A percentile compares a stretch with the other conserved stretches of the same genome.
Conservation (phyloP, 2,113 vertebrate genomes). For the Psilopogon haemacephalus region DNA sequence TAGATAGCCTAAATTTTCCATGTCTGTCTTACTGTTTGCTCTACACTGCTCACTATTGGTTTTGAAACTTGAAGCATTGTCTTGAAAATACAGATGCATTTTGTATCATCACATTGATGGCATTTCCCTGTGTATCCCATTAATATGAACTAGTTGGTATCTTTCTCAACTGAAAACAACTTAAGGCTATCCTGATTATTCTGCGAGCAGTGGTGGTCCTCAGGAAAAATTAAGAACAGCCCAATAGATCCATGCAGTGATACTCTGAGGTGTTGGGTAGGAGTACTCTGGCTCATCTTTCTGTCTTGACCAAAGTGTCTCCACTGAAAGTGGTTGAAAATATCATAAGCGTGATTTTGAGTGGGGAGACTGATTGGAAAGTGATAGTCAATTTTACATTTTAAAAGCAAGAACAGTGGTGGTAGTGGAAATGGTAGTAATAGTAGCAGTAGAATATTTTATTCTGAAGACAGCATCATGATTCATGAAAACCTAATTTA, state of each 20-base stretch:
- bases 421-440: background rate
- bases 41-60: background rate
- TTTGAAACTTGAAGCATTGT: background rate
- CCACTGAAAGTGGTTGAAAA: background rate
- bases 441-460: background rate
- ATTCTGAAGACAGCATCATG: background rate
- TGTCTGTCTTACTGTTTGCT: background rate
- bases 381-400: background rate
- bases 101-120: background rate
- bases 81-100: background rate
- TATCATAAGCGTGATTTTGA: background rate
- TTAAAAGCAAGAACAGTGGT: background rate
- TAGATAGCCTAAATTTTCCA: conserved; percentile 36
- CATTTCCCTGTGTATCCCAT: background rate
- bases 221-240: background rate
- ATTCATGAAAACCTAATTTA: background rate
- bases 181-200: background rate
- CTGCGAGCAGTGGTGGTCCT: background rate
- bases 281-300: background rate
- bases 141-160: background rate
- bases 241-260: background rate
- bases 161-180: background rate
- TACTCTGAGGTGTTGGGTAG: background rate
- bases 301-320: background rate
- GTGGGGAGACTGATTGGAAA: background rate